Evolutionary conservation across 2,113 vertebrate species (phyloP).

Genomic region (Mus musculus): DNA sequence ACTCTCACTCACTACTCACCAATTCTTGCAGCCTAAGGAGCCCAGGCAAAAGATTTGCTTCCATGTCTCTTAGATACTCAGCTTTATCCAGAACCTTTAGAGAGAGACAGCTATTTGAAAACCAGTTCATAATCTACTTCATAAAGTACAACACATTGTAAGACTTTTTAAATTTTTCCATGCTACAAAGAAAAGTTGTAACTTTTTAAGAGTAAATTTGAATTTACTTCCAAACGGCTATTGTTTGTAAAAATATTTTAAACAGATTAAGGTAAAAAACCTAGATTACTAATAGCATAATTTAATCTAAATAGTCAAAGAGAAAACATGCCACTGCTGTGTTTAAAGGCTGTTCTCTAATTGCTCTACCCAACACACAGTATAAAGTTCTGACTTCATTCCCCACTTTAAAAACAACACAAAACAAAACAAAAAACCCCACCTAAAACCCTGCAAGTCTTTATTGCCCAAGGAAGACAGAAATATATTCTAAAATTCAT

Average conservation of each 20-base stretch:
- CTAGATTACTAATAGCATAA: not conserved
- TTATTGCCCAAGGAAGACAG: not conserved
- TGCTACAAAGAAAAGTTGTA: slow-evolving; percentile 35
- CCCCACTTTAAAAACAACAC: not conserved
- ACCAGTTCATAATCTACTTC: slow-evolving; percentile 30
- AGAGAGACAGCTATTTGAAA: slow-evolving; percentile 31
- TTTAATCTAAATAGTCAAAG: slow-evolving; percentile 37
- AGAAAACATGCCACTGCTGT: slow-evolving; percentile 9
- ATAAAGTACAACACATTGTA: not conserved
- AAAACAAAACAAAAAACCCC: not conserved
- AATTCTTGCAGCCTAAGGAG: slow-evolving; percentile 97
- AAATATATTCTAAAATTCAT: slow-evolving; percentile 7
- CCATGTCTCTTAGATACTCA: slow-evolving; percentile 94
- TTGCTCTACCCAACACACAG: not conserved
- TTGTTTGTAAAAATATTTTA: slow-evolving; percentile 54
- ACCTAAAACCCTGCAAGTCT: not conserved
- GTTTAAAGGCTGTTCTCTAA: slow-evolving; percentile 39
- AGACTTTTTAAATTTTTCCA: slow-evolving; percentile 30
- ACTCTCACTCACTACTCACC: slow-evolving; percentile 87
- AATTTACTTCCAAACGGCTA: slow-evolving; percentile 49
- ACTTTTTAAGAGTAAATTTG: not conserved
- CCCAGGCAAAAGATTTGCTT: slow-evolving; percentile 94
- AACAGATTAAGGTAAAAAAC: not conserved
- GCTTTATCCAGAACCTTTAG: slow-evolving; percentile 96
- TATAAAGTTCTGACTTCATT: not conserved